Evolutionary conservation across 2,113 vertebrate genomes (phyloP).

Genomic region (Porphyrio hochstetteri): DNA sequence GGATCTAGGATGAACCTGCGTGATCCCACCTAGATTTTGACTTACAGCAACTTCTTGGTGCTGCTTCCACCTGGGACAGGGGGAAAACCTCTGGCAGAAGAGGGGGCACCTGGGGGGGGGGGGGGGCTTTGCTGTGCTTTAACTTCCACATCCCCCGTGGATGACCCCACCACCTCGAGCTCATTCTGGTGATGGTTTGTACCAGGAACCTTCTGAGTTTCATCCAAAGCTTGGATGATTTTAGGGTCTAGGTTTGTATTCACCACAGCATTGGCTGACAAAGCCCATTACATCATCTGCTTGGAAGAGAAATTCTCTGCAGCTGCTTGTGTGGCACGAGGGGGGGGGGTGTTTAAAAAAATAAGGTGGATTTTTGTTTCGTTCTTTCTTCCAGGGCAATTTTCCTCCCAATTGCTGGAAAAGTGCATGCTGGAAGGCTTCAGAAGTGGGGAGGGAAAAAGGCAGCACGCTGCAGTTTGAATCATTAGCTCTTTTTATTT

Average conservation of each 20-base stretch:
- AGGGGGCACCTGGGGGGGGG: too few relatives aligned
- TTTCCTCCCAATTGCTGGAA: constrained; percentile 43
- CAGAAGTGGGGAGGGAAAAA: constrained; percentile 12
- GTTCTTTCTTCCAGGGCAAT: constrained; percentile 51
- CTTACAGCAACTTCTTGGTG: too few relatives aligned
- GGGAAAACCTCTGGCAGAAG: too few relatives aligned
- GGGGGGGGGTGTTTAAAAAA: constrained; percentile 25
- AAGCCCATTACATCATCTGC: constrained; percentile 51
- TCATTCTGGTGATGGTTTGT: not conserved
- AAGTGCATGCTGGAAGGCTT: not conserved
- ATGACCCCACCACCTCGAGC: not conserved
- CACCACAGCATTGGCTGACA: constrained; percentile 47
- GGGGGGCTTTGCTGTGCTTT: too few relatives aligned
- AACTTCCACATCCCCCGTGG: too few relatives aligned
- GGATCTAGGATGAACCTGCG: too few relatives aligned
- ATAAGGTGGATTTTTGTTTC: constrained; percentile 41
- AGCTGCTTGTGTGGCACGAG: constrained; percentile 38
- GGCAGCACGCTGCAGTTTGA: not conserved
- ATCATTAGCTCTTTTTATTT: not conserved
- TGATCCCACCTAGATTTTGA: too few relatives aligned
- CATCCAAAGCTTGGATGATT: constrained; percentile 26
- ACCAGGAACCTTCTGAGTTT: constrained; percentile 3
- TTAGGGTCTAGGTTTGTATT: constrained; percentile 35
- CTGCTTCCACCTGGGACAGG: too few relatives aligned
- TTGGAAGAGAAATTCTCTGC: constrained; percentile 57